Evolutionary conservation across 2,888 invertebrate genomes (phyloP).

Genomic region (Seira sanloemensis): DNA sequence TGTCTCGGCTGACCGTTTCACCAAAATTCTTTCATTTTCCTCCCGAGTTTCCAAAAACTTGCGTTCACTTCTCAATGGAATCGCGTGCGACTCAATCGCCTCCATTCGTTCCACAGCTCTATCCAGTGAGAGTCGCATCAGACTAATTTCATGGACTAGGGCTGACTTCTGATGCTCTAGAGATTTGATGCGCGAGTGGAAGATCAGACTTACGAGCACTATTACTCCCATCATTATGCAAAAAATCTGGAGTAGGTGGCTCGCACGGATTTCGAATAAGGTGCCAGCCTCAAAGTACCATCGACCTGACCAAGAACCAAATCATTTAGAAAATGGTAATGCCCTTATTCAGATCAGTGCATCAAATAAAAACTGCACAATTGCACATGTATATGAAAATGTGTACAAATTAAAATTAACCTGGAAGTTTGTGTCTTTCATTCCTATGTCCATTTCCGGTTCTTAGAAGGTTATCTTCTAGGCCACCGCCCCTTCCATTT

Average conservation of each 20-base stretch:
- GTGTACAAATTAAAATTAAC: background rate
- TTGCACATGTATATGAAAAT: background rate
- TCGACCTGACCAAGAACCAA: background rate
- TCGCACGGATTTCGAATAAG: constrained; percentile 43
- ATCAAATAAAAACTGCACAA: background rate
- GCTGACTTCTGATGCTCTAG: constrained; percentile 31
- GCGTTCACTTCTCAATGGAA: constrained; percentile 14
- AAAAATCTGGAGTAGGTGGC: constrained; percentile 37
- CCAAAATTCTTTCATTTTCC: constrained; percentile 2
- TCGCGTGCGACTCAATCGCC: background rate
- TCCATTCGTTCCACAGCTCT: constrained; percentile 20
- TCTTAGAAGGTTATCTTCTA: too few relatives aligned
- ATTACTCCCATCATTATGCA: constrained; percentile 28
- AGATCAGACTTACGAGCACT: background rate
- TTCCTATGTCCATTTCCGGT: too few relatives aligned
- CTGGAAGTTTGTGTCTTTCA: background rate
- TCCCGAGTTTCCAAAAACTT: background rate
- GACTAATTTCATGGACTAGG: constrained; percentile 7
- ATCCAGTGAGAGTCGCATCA: constrained; percentile 19
- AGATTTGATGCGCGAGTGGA: constrained; percentile 42
- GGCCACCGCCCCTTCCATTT: too few relatives aligned
- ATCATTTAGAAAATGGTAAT: background rate
- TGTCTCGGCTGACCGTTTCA: constrained; percentile 36
- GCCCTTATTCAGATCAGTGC: background rate
- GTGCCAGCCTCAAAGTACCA: constrained; percentile 40